Conservation (phyloP, 92 coral and sea anemone genomes). For the Parazoanthus atlanticus region DNA sequence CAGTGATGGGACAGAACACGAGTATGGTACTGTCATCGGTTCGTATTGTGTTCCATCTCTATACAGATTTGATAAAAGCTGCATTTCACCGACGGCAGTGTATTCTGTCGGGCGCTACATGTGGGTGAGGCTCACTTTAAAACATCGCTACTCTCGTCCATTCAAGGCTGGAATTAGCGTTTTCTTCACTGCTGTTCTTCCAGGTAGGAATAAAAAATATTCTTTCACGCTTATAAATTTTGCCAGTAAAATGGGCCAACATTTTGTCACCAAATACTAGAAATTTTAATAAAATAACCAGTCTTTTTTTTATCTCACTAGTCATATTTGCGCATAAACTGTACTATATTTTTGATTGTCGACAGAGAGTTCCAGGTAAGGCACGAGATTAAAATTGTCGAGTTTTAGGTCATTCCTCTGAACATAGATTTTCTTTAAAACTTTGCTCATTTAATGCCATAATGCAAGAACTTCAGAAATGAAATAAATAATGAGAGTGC, state of each 20-base stretch:
- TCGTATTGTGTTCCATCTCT: background rate
- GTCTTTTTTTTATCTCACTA: too few relatives aligned
- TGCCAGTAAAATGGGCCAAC: background rate
- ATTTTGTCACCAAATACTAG: too few relatives aligned
- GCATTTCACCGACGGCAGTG: slow-evolving; percentile 2
- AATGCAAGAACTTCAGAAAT: too few relatives aligned
- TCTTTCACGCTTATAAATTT: background rate
- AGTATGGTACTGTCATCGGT: background rate
- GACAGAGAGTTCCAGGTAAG: too few relatives aligned
- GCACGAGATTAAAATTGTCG: too few relatives aligned
- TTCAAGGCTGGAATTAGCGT: slow-evolving; percentile 14
- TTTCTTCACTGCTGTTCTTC: slow-evolving; percentile 34
- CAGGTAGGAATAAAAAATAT: background rate
- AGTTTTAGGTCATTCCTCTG: too few relatives aligned
- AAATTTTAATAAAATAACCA: too few relatives aligned
- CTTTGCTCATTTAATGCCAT: too few relatives aligned
- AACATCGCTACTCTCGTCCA: background rate
- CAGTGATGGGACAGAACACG: background rate
- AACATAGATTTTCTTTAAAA: too few relatives aligned
- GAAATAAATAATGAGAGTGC: too few relatives aligned
- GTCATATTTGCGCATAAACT: too few relatives aligned
- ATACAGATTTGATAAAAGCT: background rate
- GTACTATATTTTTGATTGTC: too few relatives aligned
- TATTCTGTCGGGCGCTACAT: slow-evolving; percentile 25
- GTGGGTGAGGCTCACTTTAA: background rate